phyloP scores from a whole-genome alignment of 30 jellyfish, hydroid and myxozoan species.

The Mastigias papua region DNA sequence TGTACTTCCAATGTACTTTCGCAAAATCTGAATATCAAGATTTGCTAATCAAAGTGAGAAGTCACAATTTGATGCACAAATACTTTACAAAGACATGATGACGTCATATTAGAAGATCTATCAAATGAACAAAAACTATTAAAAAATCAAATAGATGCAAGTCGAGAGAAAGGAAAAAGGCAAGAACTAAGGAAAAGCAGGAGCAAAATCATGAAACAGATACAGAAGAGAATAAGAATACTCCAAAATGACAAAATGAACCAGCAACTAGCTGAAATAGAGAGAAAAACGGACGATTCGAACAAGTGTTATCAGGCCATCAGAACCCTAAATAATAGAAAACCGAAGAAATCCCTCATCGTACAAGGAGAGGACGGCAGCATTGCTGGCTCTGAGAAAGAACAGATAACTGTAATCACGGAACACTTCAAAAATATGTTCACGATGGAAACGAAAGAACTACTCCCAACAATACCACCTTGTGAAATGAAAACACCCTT shows the following conservation, averaged over 20 bases:
- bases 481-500: slow-evolving; percentile 63
- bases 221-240: slow-evolving; percentile 43
- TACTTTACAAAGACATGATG: slow-evolving; percentile 49
- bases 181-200: slow-evolving; percentile 57
- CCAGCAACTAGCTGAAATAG: slow-evolving; percentile 3
- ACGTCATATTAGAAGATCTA: slow-evolving; percentile 28
- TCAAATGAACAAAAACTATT: slow-evolving; percentile 37
- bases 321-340: slow-evolving; percentile 55
- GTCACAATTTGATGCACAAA: slow-evolving; percentile 31
- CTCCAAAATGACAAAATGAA: slow-evolving; percentile 25
- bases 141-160: slow-evolving; percentile 38
- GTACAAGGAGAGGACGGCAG: slow-evolving; percentile 68
- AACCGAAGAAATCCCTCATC: slow-evolving; percentile 70
- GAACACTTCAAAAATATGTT: slow-evolving; percentile 32
- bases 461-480: slow-evolving; percentile 69
- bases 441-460: slow-evolving; percentile 53
- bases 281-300: slow-evolving; percentile 51
- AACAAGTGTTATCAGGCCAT: slow-evolving; percentile 66
- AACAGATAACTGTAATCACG: neutral
- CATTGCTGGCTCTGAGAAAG: slow-evolving; percentile 54
- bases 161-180: slow-evolving; percentile 39
- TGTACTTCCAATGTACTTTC: neutral
- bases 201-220: slow-evolving; percentile 18
- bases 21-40: slow-evolving; percentile 22
- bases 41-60: slow-evolving; percentile 1